Base-by-base conservation (phyloP, 2,113 vertebrate genomes). In the Spea multiplicata region DNA sequence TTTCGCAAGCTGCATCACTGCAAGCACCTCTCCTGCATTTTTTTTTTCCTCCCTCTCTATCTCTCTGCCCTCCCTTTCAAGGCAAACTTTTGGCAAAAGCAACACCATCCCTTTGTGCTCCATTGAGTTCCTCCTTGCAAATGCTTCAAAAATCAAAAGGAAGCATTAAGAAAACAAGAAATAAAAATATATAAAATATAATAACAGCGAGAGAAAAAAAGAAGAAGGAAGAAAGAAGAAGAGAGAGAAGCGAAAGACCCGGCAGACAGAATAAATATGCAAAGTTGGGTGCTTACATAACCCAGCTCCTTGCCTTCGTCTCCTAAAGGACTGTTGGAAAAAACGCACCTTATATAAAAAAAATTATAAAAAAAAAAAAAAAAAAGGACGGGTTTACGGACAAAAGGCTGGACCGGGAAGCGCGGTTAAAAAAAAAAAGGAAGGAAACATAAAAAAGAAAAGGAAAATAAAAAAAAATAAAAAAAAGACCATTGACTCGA, bases 61-160 rank as follows among this genome's bases (percentile, higher is more conserved):
- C 78, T 81, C 85, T 13, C 73, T 68, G 81, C 55, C 76, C 76
- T 73, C 81, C 73, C 84, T 83, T 83, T 78, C 82, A 84, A 82
- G 83, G 86, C 86, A 93, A 96, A 95, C 92, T 96, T 96, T 94
- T 90, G 90, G 86, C 90, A 83, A 88, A 74, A 87, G 82, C 86
- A 14, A 78, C 82, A 84, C 85, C 84, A 87, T 88, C 83, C 3
- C 84, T 84, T 81, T 77, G 81, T 82, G 87, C 85, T 83, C 83
- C 84, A 64, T 84, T 83, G 84, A 81, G 79, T 84, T 79, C 71
- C 76, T 84, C 83, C 73, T 77, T 5, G 81, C 83, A 83, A 85
- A 89, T 87, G 89, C 73, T 78, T 75, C 82, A 65, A n/a, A n/a
- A n/a, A 84, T 64, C 87, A 66, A n/a, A n/a, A 45, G 84, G 85